A percentile compares a stretch with the other conserved stretches of the same genome.
Conservation (phyloP, 2,888 invertebrate species). For the Ichneumoninae sp. region DNA sequence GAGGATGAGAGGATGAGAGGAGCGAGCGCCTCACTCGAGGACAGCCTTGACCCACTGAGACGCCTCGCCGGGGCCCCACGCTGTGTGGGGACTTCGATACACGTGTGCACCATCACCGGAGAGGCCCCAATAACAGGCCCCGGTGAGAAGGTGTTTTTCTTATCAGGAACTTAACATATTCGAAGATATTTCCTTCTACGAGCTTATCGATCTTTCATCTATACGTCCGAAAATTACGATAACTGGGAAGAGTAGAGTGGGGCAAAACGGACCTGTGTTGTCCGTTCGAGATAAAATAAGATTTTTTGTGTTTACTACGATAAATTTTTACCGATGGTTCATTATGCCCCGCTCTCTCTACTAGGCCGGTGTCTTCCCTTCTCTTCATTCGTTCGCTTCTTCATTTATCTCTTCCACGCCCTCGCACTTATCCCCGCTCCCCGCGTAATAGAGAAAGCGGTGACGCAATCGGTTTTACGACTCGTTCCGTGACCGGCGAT, state of each 20-base stretch:
- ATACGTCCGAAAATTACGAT: background rate
- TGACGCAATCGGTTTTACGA: slow-evolving; percentile 66
- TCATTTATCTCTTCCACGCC: slow-evolving; percentile 4
- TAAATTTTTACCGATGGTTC: background rate
- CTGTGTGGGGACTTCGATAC: slow-evolving; percentile 18
- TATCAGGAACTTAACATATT: slow-evolving; percentile 34
- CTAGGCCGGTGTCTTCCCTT: background rate
- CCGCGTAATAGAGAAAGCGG: slow-evolving; percentile 69
- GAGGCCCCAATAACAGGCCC: slow-evolving; percentile 33
- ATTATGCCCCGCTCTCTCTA: background rate
- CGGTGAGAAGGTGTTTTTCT: background rate
- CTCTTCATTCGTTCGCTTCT: slow-evolving; percentile 3
- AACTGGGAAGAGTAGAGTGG: no score
- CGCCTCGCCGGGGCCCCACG: slow-evolving; percentile 8
- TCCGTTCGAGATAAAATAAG: background rate
- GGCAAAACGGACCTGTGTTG: background rate
- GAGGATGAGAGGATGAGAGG: slow-evolving; percentile 64
- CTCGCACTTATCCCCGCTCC: slow-evolving; percentile 33
- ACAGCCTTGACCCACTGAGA: slow-evolving; percentile 73
- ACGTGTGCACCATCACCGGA: slow-evolving; percentile 43
- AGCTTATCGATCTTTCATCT: background rate
- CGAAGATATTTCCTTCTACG: slow-evolving; percentile 27
- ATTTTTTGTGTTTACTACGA: background rate
- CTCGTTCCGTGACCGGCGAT: slow-evolving; percentile 40
- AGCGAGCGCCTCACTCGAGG: slow-evolving; percentile 45